phyloP scores from a whole-genome alignment of 2,888 invertebrate genomes.

The Sphinx pinastri region DNA sequence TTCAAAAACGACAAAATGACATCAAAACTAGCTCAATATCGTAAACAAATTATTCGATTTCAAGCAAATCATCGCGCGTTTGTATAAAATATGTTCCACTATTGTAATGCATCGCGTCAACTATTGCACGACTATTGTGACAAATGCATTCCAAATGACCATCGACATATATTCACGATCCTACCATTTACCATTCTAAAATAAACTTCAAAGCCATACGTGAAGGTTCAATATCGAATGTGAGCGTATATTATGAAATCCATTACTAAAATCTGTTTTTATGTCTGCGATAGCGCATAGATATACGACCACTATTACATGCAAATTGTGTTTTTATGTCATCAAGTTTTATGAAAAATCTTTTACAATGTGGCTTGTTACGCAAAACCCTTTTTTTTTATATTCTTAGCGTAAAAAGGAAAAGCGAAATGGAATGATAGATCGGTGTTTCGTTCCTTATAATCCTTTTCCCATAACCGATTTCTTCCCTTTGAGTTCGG shows the following conservation, averaged over 20 bases:
- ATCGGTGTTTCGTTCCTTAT: too few species aligned
- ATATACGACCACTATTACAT: constrained; percentile 7
- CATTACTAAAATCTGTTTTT: constrained; percentile 18
- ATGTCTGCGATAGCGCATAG: constrained; percentile 5
- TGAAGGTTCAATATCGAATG: constrained; percentile 1
- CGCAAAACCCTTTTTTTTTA: neutral
- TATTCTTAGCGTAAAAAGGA: neutral
- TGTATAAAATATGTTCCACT: neutral
- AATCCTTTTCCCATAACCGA: too few species aligned
- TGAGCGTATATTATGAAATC: constrained; percentile 9
- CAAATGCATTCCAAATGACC: constrained; percentile 57
- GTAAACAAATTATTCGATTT: neutral
- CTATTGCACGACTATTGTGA: constrained; percentile 47
- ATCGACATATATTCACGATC: constrained; percentile 43
- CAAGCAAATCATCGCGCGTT: neutral
- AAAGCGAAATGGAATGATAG: too few species aligned
- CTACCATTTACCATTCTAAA: neutral
- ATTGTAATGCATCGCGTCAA: constrained; percentile 17
- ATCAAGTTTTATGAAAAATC: neutral
- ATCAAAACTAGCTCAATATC: too few species aligned
- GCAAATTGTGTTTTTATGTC: constrained; percentile 17
- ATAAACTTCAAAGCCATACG: neutral
- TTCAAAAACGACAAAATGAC: too few species aligned
- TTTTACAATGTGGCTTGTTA: neutral
- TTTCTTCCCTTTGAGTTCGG: too few species aligned